Evolutionary conservation across 2,113 vertebrate genomes (phyloP), one percentile per base, ranked within the genome.

Genomic region (Edolisoma coerulescens): DNA sequence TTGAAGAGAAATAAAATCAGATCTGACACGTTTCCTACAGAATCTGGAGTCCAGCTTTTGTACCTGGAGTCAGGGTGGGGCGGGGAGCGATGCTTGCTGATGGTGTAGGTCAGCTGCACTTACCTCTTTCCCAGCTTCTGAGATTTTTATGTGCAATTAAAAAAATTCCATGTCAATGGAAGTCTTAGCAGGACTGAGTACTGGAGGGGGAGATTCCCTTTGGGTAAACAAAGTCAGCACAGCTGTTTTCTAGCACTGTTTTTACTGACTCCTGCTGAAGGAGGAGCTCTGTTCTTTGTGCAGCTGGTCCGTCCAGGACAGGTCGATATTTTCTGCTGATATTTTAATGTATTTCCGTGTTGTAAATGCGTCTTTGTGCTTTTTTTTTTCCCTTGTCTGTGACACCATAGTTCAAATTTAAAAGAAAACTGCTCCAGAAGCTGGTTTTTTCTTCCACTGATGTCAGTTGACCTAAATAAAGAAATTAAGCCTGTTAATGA

Each of bases 1-100:
- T 93, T 92, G 68, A 88, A 95, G 89, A 67, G 68, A 90, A 87
- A 41, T 59, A 37, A 93, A 69, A 49, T 68, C 87, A 37, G 90
- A 65, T 54, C 73, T 93, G 87, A 71, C 9, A 30, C 0, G 9
- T 96, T 97, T 97, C 96, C 59, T 95, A 96, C 7, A 11, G 84
- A 79, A 71, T 73, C 87, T 75, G 42, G 49, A 68, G 74, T 85
- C 39, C 76, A 84, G 84, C 68, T 77, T 67, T 73, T 87, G 69
- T 79, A n/a, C 32, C 80, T 35, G 50, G 91, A 87, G 60, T 42
- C 4, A 4, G 71, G 79, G 45, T 24, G 65, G 1, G 10, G 24
- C 15, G 28, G 87, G 83, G 45, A n/a, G 42, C 2, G 59, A 23
- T 37, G 67, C 44, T 54, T 28, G 63, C 95, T 73, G 70, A 15